These are phyloP conservation scores for Acromyrmex charruanus DNA, from an alignment of 1,140 invertebrate genomes.

Conservation along the genomic window DNA sequence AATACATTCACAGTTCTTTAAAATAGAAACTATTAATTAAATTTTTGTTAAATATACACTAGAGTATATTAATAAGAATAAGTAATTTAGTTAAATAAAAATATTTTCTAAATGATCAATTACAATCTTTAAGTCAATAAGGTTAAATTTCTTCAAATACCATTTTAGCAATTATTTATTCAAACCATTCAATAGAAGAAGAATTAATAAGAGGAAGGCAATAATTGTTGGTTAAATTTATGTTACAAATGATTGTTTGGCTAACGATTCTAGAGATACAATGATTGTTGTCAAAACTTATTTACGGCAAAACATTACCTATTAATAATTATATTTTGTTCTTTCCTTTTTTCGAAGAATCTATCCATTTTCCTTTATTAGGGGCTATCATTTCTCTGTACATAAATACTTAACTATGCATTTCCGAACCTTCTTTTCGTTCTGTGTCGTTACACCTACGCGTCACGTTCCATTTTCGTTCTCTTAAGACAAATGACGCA, in stretches of 20 bases:
- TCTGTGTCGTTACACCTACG: constrained; percentile 68
- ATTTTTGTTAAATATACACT: not conserved
- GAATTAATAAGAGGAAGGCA: not conserved
- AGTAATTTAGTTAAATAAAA: not conserved
- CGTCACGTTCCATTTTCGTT: constrained; percentile 72
- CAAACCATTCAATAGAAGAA: not conserved
- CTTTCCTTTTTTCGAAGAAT: too few species aligned
- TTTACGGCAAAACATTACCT: not conserved
- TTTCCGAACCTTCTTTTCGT: constrained; percentile 66
- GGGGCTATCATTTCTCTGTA: not conserved
- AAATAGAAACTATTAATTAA: not conserved
- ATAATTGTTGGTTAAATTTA: constrained; percentile 13
- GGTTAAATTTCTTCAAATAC: not conserved
- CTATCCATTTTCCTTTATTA: not conserved
- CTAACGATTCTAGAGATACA: not conserved
- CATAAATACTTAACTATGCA: constrained; percentile 1
- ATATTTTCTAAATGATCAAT: not conserved
- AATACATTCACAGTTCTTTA: not conserved
- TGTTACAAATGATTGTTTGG: not conserved
- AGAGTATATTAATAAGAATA: not conserved
- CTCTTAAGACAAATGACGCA: constrained; percentile 80
- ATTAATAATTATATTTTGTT: not conserved
- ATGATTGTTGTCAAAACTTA: constrained; percentile 1
- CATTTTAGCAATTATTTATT: not conserved
- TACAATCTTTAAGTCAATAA: not conserved